These are phyloP conservation scores for Rotaria magnacalcarata DNA, from an alignment of 2,888 invertebrate species.

Conservation along the genomic window DNA sequence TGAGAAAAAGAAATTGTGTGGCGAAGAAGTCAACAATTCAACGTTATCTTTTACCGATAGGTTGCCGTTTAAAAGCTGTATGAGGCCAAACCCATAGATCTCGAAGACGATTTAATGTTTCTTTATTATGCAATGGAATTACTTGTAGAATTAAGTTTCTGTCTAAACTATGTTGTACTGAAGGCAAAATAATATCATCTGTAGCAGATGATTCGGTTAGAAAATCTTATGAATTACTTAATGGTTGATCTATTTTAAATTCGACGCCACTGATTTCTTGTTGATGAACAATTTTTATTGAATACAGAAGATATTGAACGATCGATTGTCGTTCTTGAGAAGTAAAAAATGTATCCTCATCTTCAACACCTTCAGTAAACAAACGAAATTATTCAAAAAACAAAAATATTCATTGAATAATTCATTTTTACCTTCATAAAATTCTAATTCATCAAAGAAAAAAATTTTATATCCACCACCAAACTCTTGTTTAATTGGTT, in stretches of 20 bases:
- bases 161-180: conserved; percentile 37
- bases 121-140: conserved; percentile 82
- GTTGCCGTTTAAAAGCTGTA: conserved; percentile 76
- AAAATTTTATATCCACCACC: conserved; percentile 90
- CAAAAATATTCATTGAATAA: too few relatives aligned
- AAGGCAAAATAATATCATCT: background rate
- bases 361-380: conserved; percentile 57
- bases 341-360: conserved; percentile 70
- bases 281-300: conserved; percentile 30
- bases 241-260: conserved; percentile 32
- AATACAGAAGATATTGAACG: conserved; percentile 75
- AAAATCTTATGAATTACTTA: conserved; percentile 27
- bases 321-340: conserved; percentile 85
- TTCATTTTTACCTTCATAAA: conserved; percentile 67
- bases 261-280: conserved; percentile 37
- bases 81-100: conserved; percentile 69
- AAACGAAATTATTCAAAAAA: too few relatives aligned
- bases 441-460: conserved; percentile 75
- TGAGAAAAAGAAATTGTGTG: background rate
- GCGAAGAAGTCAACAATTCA: too few relatives aligned
- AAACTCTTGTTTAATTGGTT: conserved; percentile 74
- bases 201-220: too few relatives aligned
- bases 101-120: conserved; percentile 72
- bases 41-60: conserved; percentile 62
- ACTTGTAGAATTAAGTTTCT: conserved; percentile 58